Conservation (phyloP, 2,888 invertebrate genomes). For the Sphinx pinastri region DNA sequence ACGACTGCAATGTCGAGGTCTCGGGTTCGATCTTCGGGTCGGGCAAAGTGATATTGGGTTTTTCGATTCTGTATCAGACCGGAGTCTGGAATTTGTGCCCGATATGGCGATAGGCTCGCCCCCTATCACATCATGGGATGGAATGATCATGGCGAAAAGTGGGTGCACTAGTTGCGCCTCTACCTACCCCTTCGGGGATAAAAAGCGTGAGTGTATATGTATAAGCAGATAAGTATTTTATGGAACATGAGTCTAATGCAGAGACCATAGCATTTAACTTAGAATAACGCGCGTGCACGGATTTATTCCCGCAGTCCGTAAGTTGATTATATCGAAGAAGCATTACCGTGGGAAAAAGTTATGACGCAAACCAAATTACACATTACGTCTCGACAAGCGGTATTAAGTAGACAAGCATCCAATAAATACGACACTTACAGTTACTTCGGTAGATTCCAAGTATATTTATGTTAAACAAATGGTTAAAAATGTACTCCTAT, state of each 20-base stretch:
- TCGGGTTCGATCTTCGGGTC: too few relatives aligned
- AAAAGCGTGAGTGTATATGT: too few relatives aligned
- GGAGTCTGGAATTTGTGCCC: too few relatives aligned
- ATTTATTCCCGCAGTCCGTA: background rate
- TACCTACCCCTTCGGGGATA: too few relatives aligned
- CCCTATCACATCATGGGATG: too few relatives aligned
- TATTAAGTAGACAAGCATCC: constrained; percentile 3
- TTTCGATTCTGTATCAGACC: too few relatives aligned
- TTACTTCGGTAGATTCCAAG: constrained; percentile 2
- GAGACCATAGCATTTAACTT: background rate
- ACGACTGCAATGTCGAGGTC: too few relatives aligned
- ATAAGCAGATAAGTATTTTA: background rate
- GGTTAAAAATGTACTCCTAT: background rate
- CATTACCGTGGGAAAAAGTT: constrained; percentile 18
- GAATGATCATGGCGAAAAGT: too few relatives aligned
- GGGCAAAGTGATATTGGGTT: too few relatives aligned
- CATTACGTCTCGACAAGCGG: background rate
- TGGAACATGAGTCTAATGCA: background rate
- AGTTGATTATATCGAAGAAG: constrained; percentile 2
- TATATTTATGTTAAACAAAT: constrained; percentile 20
- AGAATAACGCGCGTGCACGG: background rate
- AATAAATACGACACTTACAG: constrained; percentile 11
- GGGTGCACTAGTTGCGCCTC: too few relatives aligned
- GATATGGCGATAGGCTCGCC: too few relatives aligned
- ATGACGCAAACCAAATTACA: constrained; percentile 6